A percentile compares a stretch with the other conserved stretches of the same genome.
phyloP scores from a whole-genome alignment of 2,888 invertebrate genomes.

The Ochropleura leucogaster region DNA sequence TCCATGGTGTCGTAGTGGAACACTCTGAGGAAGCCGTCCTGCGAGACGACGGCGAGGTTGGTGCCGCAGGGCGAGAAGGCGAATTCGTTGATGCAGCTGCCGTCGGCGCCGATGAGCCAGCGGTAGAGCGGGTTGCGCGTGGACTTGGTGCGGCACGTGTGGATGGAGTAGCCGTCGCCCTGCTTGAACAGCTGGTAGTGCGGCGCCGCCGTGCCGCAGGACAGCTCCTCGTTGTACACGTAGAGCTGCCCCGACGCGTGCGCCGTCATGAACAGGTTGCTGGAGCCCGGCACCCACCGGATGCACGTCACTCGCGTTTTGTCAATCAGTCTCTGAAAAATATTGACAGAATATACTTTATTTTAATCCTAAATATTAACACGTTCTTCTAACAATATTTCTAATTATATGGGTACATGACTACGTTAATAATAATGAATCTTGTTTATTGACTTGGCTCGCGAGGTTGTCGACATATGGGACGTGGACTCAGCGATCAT shows the following conservation, averaged over 20 bases:
- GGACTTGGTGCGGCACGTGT: conserved; percentile 98
- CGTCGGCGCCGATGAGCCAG: conserved; percentile 96
- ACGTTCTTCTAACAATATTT: no score
- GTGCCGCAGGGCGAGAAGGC: conserved; percentile 98
- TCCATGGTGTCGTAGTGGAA: conserved; percentile 99
- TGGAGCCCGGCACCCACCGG: conserved; percentile 98
- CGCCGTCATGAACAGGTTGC: conserved; percentile 97
- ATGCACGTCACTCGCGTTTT: conserved; percentile 99
- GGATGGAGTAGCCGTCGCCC: conserved; percentile 98
- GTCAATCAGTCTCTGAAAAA: conserved; percentile 95
- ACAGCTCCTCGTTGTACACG: conserved; percentile 98
- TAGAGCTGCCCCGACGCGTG: conserved; percentile 99
- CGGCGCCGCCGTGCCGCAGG: conserved; percentile 97
- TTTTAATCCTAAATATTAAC: no score
- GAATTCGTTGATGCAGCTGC: conserved; percentile 98
- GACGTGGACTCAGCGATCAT: no score
- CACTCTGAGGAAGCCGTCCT: conserved; percentile 98
- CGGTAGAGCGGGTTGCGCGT: conserved; percentile 97
- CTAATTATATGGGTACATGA: not conserved
- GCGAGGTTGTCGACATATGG: no score
- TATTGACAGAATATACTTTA: no score
- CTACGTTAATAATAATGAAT: not conserved
- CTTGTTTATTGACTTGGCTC: no score
- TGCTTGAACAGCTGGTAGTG: conserved; percentile 98
- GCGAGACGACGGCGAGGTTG: conserved; percentile 98